A percentile compares a stretch with the other conserved stretches of the same genome.
phyloP scores from a whole-genome alignment of 2,888 invertebrate species.

The Pyrgus malvae region DNA sequence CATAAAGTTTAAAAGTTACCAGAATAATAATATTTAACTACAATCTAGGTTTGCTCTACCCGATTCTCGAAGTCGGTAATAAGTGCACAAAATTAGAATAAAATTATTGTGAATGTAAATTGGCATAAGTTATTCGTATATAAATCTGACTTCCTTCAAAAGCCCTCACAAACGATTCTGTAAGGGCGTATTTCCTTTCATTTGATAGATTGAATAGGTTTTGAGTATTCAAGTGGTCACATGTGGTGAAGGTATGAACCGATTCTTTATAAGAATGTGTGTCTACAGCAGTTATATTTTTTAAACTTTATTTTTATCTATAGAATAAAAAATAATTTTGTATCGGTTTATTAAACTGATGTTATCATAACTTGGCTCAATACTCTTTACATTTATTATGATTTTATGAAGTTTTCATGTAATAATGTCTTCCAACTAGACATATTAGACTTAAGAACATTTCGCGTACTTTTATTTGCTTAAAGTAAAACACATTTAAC shows the following conservation, averaged over 20 bases:
- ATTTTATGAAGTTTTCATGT: too few species aligned
- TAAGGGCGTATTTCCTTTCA: slow-evolving; percentile 16
- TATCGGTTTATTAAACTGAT: too few species aligned
- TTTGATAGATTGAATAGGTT: slow-evolving; percentile 10
- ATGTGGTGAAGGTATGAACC: slow-evolving; percentile 37
- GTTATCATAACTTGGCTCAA: too few species aligned
- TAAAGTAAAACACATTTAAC: background rate
- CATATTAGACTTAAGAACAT: too few species aligned
- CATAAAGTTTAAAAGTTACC: too few species aligned
- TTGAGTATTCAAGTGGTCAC: slow-evolving; percentile 39
- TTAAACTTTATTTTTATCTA: background rate
- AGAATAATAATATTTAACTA: background rate
- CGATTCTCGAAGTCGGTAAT: background rate
- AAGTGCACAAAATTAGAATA: background rate
- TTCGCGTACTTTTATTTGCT: too few species aligned
- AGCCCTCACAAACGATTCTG: slow-evolving; percentile 2
- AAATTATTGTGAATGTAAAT: background rate
- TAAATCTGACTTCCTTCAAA: slow-evolving; percentile 6
- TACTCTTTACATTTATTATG: too few species aligned
- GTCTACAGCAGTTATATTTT: background rate
- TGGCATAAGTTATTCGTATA: background rate
- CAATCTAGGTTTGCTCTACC: background rate
- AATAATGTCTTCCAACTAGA: too few species aligned
- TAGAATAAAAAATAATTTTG: background rate
- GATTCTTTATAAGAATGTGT: background rate